Evolutionary conservation across 2,888 invertebrate species (phyloP), one percentile per base, ranked within the genome.

Genomic region (Cephus rjabovi): DNA sequence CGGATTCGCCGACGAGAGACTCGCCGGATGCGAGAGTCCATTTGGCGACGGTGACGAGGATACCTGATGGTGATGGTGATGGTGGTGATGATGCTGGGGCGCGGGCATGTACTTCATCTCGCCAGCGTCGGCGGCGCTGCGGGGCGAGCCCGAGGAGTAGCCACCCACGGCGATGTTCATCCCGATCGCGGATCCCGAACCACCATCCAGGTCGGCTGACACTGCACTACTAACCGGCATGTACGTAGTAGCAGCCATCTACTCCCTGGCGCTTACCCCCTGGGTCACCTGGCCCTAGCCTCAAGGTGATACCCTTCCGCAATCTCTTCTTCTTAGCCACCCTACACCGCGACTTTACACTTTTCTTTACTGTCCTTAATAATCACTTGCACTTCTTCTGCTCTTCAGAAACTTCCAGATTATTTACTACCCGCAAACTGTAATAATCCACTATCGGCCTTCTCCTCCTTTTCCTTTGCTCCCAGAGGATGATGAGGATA

Each of bases 241-340:
- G 94, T 98, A 98, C 94, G 97, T 96, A 93, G 97, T 97, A 94
- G 97, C 97, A 95, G 98, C 97, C 97, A 97, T 97, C 95, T 90
- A 91, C 91, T 87, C 94, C 95, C 95, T 93, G 94, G 94, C 94
- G 94, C 93, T 93, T 93, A 93, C 93, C 89, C 87, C 86, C 88
- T 35, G 89, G 90, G 88, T 90, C 89, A 88, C 87, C 89, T 89
- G 89, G 88, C 87, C 89, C 84, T 82, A 81, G 79, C 81, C 82
- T 78, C 83, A 79, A 76, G 80, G 81, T 78, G 80, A 83, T 82
- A 82, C 80, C 89, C 86, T 86, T 87, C 83, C 88, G 88, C 86
- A 86, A 85, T 83, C 81, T 82, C 83, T 83, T 85, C 84, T 75
- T 75, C 79, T 78, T 71, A 78, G 70, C 75, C 40, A 56, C 40